A percentile compares a stretch with the other conserved stretches of the same genome.
Conservation (phyloP, 2,888 invertebrate species). For the Luperina nickerlii region DNA sequence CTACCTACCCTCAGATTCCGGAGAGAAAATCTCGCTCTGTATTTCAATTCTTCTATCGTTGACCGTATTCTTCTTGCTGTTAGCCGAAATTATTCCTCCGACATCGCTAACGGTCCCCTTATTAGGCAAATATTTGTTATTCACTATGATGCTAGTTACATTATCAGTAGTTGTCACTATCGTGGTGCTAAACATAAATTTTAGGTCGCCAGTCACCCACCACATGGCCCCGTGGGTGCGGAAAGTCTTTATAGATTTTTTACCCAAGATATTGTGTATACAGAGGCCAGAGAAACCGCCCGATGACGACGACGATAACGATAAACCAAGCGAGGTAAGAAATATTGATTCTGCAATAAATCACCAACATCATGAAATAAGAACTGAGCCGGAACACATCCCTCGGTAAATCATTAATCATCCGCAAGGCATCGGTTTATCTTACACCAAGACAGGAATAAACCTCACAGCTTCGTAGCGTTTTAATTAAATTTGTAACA, state of each 20-base stretch:
- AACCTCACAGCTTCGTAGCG: conserved; percentile 67
- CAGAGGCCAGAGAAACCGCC: conserved; percentile 96
- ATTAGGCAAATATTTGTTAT: conserved; percentile 97
- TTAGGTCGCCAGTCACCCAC: conserved; percentile 97
- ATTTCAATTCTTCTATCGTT: conserved; percentile 97
- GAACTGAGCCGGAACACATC: conserved; percentile 65
- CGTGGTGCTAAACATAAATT: conserved; percentile 98
- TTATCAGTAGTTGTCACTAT: conserved; percentile 98
- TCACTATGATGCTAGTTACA: conserved; percentile 98
- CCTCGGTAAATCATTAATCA: conserved; percentile 73
- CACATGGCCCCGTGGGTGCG: conserved; percentile 98
- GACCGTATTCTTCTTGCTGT: conserved; percentile 97
- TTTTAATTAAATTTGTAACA: conserved; percentile 86
- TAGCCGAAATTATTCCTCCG: conserved; percentile 98
- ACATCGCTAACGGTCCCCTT: conserved; percentile 98
- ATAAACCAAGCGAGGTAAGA: conserved; percentile 89
- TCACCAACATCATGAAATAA: conserved; percentile 65
- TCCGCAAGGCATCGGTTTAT: conserved; percentile 67
- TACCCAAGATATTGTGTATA: conserved; percentile 96
- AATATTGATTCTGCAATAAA: conserved; percentile 68
- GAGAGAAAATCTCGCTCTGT: conserved; percentile 99
- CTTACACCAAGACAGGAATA: conserved; percentile 68
- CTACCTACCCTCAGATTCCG: conserved; percentile 99
- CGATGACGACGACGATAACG: conserved; percentile 91
- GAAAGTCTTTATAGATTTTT: conserved; percentile 95